Base-by-base conservation (phyloP, 2,113 vertebrate genomes). In the Pleuronectes platessa region DNA sequence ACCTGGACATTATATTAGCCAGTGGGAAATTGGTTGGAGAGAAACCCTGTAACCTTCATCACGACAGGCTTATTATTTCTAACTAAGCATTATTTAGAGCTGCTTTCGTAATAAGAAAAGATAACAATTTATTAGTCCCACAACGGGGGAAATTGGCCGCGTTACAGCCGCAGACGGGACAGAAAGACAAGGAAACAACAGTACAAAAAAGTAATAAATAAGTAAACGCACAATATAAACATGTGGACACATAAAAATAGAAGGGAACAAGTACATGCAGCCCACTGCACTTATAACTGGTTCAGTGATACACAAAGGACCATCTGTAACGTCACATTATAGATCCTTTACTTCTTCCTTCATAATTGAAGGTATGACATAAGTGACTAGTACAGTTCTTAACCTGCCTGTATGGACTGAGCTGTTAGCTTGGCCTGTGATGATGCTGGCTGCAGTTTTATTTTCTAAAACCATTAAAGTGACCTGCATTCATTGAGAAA, bases 1-100 rank as follows among this genome's bases (percentile, higher is more conserved):
- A 21, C 53, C 65, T 35, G 26, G 35, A 67, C 8, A 62, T 21
- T 9, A 61, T 63, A 63, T 71, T 45, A 54, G 51, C 53, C 20
- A 2, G 6, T 24, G 51, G 24, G 11, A 68, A 55, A 49, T 61
- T 17, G 47, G 53, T 60, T 45, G n/a, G 6, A 5, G 47, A 26
- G 40, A 70, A 64, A 54, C 5, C 61, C 26, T 6, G 31, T 9
- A 37, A 56, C n/a, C 15, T 31, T 45, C 21, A 54, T 64, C 23
- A 13, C 20, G 21, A 21, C 1, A 1, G n/a, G 24, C 20, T 20
- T 12, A 27, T 53, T 53, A 24, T n/a, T 62, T 42, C 21, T 63
- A 55, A 26, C 47, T 13, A 18, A 14, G n/a, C 23, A 71, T 64
- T 53, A 31, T 64, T 53, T 54, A 26, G 15, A 51, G 47, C 17